Conservation (phyloP, 2,113 vertebrate species). For the Tretioscincus oriximinensis region DNA sequence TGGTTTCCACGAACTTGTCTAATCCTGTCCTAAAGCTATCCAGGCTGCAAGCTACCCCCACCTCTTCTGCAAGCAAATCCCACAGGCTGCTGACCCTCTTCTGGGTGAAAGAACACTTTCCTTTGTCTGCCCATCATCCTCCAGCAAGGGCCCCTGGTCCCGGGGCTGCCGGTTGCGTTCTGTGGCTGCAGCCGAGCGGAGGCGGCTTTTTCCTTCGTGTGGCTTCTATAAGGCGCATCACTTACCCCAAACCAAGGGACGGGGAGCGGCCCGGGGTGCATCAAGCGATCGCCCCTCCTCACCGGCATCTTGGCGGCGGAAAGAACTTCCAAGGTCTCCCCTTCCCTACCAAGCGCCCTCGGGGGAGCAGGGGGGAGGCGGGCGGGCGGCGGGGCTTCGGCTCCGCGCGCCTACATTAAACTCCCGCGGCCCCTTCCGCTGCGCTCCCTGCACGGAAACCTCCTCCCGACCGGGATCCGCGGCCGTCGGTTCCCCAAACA, state of each 20-base stretch:
- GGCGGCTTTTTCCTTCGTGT: background rate
- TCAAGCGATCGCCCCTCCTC: conserved; percentile 26
- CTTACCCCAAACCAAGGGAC: conserved; percentile 41
- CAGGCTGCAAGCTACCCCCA: no score
- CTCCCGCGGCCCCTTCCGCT: background rate
- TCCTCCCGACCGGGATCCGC: background rate
- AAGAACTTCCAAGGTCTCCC: background rate
- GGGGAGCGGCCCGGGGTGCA: background rate
- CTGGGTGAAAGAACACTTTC: no score
- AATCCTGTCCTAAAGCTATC: no score
- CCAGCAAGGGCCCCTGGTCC: background rate
- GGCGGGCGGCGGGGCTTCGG: background rate
- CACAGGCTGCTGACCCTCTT: no score
- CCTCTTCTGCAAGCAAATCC: no score
- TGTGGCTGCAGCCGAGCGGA: background rate
- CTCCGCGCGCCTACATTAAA: background rate
- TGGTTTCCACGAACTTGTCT: no score
- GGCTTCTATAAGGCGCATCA: background rate
- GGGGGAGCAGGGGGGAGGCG: no score
- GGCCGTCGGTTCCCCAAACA: background rate
- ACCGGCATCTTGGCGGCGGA: conserved; percentile 34
- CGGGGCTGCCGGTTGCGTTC: no score
- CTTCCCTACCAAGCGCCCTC: no score
- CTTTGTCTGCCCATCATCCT: no score
- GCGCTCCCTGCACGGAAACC: background rate